A percentile compares a stretch with the other conserved stretches of the same genome.
These are phyloP conservation scores for Muscicapa comitata DNA, from an alignment of 2,797 vertebrate genomes.

Conservation along the genomic window DNA sequence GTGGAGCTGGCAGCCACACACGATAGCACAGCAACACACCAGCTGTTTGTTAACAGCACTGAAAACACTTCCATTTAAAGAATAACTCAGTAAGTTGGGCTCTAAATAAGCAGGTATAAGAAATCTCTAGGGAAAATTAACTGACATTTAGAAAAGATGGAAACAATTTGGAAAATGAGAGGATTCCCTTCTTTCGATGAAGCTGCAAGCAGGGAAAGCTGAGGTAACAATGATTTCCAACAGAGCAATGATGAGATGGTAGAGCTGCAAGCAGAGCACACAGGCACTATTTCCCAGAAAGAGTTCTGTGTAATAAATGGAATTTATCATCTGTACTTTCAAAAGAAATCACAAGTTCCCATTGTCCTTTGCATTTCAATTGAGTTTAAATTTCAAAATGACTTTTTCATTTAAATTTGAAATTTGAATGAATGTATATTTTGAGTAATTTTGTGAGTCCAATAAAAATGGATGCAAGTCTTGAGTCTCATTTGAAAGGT, in stretches of 20 bases:
- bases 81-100: slow-evolving; percentile 41
- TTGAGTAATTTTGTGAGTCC: neutral
- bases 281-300: neutral
- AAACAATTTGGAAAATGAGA: slow-evolving; percentile 40
- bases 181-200: slow-evolving; percentile 51
- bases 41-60: slow-evolving; percentile 31
- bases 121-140: slow-evolving; percentile 59
- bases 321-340: slow-evolving; percentile 28
- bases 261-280: slow-evolving; percentile 25
- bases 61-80: slow-evolving; percentile 56
- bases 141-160: slow-evolving; percentile 52
- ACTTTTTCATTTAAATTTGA: slow-evolving; percentile 18
- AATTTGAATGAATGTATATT: slow-evolving; percentile 11
- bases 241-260: slow-evolving; percentile 55
- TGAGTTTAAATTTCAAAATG: slow-evolving; percentile 29
- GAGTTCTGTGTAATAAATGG: slow-evolving; percentile 19
- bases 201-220: slow-evolving; percentile 43
- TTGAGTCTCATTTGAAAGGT: slow-evolving; percentile 6
- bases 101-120: slow-evolving; percentile 59
- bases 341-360: slow-evolving; percentile 30
- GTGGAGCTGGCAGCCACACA: neutral
- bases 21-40: neutral
- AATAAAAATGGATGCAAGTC: neutral
- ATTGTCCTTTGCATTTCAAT: slow-evolving; percentile 8
- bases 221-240: slow-evolving; percentile 57